Evolutionary conservation across 2,888 invertebrate species (phyloP), one percentile per base, ranked within the genome.

Genomic region (Tanypteryx hageni): DNA sequence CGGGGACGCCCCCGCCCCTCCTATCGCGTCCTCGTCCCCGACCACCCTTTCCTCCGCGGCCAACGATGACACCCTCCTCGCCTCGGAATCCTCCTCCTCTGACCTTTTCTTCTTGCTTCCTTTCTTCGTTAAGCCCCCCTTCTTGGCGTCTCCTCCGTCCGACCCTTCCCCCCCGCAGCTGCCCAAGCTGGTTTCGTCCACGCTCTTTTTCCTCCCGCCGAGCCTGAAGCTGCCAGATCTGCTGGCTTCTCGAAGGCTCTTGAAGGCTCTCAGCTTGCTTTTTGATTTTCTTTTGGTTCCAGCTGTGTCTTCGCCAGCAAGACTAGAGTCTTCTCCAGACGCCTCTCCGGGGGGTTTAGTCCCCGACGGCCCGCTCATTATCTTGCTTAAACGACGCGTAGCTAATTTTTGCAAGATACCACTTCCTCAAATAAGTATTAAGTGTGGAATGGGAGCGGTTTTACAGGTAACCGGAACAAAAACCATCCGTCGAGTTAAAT

Each of bases 81-180:
- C 22, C 14, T 22, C 92, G 13, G 84, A 84, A 11, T 89, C 89
- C 16, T 91, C 91, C 2, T 85, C 27, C 58, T 61, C 85, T 8
- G 85, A 44, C 84, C 92, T 92, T 44, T 93, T 92, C 22, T 93
- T 92, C 85, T 92, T 92, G 2, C 27, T 68, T n/a, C 57, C 57
- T 83, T 92, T 82, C 18, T 81, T 59, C 57, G 76, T 22, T 27
- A 13, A 9, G 9, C 56, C n/a, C 31, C 58, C 81, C 10, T 59
- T 22, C 22, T 44, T 84, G 0, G 22, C 57, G 27, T 58, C 58
- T 1, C 86, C 86, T 18, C 44, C 31, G 16, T 61, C 92, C 18
- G 64, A n/a, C 5, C 64, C 57, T 9, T 82, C 82, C 22, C 85
- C 92, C 11, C 68, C 64, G 13, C 27, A 64, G 31, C 61, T 64